A percentile compares a stretch with the other conserved stretches of the same genome.
Conservation (phyloP, 2,113 vertebrate species). For the Rhombomys opimus region DNA sequence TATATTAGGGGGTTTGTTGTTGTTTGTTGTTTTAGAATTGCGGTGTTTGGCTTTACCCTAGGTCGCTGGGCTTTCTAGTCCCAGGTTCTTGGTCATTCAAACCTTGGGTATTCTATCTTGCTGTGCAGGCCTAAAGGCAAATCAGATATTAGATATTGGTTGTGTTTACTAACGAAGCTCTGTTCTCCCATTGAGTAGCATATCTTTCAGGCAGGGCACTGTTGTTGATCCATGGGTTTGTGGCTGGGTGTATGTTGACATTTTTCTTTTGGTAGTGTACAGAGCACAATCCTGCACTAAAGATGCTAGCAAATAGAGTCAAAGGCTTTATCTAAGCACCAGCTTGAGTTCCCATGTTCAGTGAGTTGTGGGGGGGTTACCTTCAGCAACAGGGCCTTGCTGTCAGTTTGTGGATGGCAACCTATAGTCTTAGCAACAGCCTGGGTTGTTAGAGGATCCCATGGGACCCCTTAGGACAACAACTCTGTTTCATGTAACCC, state of each 20-base stretch:
- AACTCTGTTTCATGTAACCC: background rate
- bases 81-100: background rate
- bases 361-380: background rate
- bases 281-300: background rate
- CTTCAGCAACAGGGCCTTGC: background rate
- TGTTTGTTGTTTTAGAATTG: background rate
- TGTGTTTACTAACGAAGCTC: background rate
- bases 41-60: background rate
- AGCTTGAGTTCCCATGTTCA: background rate
- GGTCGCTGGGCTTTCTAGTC: background rate
- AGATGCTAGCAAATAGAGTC: background rate
- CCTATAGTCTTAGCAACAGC: background rate
- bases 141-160: background rate
- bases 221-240: background rate
- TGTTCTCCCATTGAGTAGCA: background rate
- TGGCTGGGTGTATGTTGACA: background rate
- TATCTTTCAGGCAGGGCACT: background rate
- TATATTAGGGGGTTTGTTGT: no score
- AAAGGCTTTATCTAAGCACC: background rate
- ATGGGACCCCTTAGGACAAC: background rate
- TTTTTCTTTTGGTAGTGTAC: background rate
- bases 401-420: background rate
- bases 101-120: background rate
- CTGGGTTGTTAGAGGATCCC: background rate
- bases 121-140: background rate